phyloP scores from a whole-genome alignment of 2,113 vertebrate species.

The Apteryx mantelli region DNA sequence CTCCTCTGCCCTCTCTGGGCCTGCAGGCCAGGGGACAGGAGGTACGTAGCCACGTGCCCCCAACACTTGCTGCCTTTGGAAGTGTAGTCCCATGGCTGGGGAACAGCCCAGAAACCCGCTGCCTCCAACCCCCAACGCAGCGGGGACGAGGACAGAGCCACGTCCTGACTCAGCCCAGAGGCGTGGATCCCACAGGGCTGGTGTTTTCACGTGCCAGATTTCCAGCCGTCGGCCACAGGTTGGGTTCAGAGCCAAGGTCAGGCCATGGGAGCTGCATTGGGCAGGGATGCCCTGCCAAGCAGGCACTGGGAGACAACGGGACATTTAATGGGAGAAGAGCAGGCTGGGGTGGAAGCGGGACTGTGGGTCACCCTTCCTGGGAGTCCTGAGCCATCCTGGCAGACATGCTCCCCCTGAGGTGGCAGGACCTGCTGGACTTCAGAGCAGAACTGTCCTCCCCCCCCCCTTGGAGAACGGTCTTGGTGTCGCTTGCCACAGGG shows the following conservation, averaged over 20 bases:
- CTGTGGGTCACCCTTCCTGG: too few species aligned
- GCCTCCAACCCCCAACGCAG: background rate
- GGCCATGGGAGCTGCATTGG: background rate
- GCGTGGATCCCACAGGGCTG: fast-evolving
- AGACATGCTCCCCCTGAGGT: too few species aligned
- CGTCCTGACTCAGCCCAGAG: background rate
- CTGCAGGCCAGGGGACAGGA: background rate
- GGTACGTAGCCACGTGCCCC: background rate
- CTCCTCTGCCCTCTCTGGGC: background rate
- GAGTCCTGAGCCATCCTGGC: too few species aligned
- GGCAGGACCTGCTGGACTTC: too few species aligned
- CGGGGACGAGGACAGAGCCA: background rate
- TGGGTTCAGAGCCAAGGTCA: background rate
- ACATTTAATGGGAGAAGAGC: too few species aligned
- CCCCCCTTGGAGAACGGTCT: too few species aligned
- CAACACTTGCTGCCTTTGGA: background rate
- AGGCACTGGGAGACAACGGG: too few species aligned
- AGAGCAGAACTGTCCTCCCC: too few species aligned
- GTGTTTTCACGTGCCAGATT: background rate
- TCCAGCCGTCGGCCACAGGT: fast-evolving
- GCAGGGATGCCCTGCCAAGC: background rate
- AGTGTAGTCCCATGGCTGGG: fast-evolving
- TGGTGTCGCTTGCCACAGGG: too few species aligned
- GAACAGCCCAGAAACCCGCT: fast-evolving
- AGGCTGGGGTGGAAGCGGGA: too few species aligned